Evolutionary conservation across 2,888 invertebrate genomes (phyloP), one percentile per base, ranked within the genome.

Genomic region (Drosophila mimica): DNA sequence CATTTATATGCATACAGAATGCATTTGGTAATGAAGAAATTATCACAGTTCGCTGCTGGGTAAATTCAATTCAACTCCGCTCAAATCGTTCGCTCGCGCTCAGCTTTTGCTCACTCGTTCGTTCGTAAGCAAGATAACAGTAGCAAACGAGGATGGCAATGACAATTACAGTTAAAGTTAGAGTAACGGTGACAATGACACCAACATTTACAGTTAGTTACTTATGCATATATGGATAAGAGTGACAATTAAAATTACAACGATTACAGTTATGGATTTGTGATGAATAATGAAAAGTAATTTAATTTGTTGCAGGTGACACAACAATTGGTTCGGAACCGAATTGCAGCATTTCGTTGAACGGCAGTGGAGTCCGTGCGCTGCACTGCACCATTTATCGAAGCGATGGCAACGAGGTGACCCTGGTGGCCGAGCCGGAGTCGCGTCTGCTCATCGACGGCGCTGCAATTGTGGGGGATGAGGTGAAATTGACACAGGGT

Each of bases 321-420:
- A 96, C 97, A 57, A 96, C 96, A 25, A 94, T 98, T 76, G 97
- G 97, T 70, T 96, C 96, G 71, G 96, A 96, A 78, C 94, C 96
- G 63, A 95, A 95, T 89, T 97, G 97, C 89, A 98, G 98, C 92
- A 96, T 98, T 81, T 95, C 96, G 78, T 95, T 98, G 30, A 95
- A 96, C 83, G 98, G 98, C n/a, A 95, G 96, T 1, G 98, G 97
- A 4, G 97, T 98, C 33, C 96, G 96, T 76, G 95, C 95, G 70
- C 94, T 96, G 54, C 98, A 98, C 93, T 98, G 98, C 92, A 96
- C 96, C 89, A 97, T 98, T 74, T 97, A 98, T 93, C 97, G 97
- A 93, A 95, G 95, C 68, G 96, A 96, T 92, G 86, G 83, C 7
- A 97, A 97, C 54, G 96, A 97, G 78, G 97, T 98, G 82, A 97